Base-by-base conservation (phyloP, 2,113 vertebrate species). In the Saccopteryx bilineata region DNA sequence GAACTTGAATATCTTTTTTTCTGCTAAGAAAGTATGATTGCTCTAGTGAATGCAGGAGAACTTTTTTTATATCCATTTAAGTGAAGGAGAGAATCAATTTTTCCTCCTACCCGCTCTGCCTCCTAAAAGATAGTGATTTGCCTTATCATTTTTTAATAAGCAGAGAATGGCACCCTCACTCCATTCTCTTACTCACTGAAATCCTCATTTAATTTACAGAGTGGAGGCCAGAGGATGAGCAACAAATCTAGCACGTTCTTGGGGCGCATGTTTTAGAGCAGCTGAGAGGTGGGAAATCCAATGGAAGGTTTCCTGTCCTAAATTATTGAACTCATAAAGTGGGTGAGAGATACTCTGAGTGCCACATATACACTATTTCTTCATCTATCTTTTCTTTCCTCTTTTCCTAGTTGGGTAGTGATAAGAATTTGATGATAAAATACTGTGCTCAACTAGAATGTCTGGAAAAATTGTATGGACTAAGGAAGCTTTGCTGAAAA, bases 1-100 rank as follows among this genome's bases (percentile, higher is more conserved):
- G 13, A 68, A 31, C 15, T 96, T 92, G 60, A 74, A 5, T 69
- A n/a, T 52, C 7, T 33, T 26, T 39, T 39, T 89, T 81, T 81
- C 23, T 75, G 8, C 21, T 78, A 69, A 85, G 21, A n/a, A 71
- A 85, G 6, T 15, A 6, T 84, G 89, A n/a, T 87, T 87, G 79
- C 68, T 96, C 9, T 7, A 9, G 23, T 82, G 24, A 96, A 21
- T 66, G 0, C n/a, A 79, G 33, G 28, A 58, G 23, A 91, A 87
- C 8, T 76, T 52, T 24, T 50, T 50, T 89, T 80, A 23, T 61
- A 94, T 96, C 61, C 18, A 28, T 87, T 54, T 78, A 75, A 87
- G 13, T 17, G 26, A 95, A 91, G 66, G 6, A 90, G 60, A 94
- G 33, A 90, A 78, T 69, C 56, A 72, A 56, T 72, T 96, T 50